Evolutionary conservation across 53 echinoderm and acorn worm species (phyloP), one percentile per base, ranked within the genome.

Genomic region (Arbacia lixula): DNA sequence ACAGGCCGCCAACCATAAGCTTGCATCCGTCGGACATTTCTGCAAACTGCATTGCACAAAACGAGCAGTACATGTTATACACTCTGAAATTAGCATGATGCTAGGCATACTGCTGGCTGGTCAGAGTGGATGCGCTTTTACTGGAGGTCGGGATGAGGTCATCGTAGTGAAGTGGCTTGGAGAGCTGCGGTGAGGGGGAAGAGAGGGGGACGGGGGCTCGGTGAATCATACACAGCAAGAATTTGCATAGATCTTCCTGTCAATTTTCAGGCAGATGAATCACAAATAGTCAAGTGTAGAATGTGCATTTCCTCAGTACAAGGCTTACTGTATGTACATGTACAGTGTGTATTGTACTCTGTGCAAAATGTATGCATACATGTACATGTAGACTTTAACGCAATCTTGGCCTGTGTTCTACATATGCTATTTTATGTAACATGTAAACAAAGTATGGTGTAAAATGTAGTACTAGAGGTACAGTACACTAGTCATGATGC

Each of bases 211-310:
- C n/a, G n/a, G n/a, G n/a, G n/a, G n/a, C n/a, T 6, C 46, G 8
- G 46, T 71, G 71, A 71, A 71, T 71, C 71, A 71, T 71, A 71
- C 41, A n/a, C n/a, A n/a, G n/a, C 71, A 39, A 41, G 71, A 71
- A 71, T 71, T 71, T 71, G 49, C 49, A 71, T n/a, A n/a, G n/a
- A n/a, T 71, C 71, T 71, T 71, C 71, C 71, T 71, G 71, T 71
- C 46, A n/a, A n/a, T n/a, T 37, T 22, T 50, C 19, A 50, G 17
- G 38, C 1, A 36, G 9, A 66, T 20, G 36, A 36, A 66, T 6
- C n/a, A 8, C 25, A 12, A 22, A 14, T 17, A 62, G 24, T 22
- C 17, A 36, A 22, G 3, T 24, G 20, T 27, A 66, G 24, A 0
- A 56, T 56, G 56, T 56, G 10, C 56, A 56, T 56, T 3, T 0